Evolutionary conservation across 2,888 invertebrate species (phyloP), one percentile per base, ranked within the genome.

Genomic region (Drosophila formosana): DNA sequence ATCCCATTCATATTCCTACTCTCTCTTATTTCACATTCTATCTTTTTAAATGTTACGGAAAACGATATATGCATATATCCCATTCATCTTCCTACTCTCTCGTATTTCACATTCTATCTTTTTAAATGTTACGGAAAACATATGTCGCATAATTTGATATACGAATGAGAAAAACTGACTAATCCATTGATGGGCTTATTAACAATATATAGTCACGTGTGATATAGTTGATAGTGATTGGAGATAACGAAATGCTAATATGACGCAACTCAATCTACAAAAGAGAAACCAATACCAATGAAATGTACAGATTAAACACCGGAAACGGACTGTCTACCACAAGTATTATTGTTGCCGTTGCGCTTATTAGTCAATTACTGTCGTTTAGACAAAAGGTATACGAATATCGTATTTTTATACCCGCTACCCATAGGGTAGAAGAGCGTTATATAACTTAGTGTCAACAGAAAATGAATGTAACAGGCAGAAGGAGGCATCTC

Each of bases 181-280:
- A 51, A 43, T 52, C 30, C 26, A 7, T 23, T 37, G 45, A 55
- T 30, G 18, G 43, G 28, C 25, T 9, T 47, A 26, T 43, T 13
- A 58, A 34, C 18, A 50, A 26, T n/a, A 53, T 26, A 63, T 37
- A 55, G 71, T 75, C 74, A 74, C 73, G 75, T 75, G 71, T n/a
- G 11, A 37, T 47, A 41, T 25, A 55, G 28, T 9, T 51, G 30
- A 47, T 74, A 74, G 66, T 30, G 72, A 66, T 72, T 76, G 55
- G 30, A 47, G 77, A 75, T 75, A 72, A 60, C 34, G 3, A 26
- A 47, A 3, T 18, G 1, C 2, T 6, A 55, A 58, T 13, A 30
- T 72, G 72, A 75, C 62, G 66, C 55, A 58, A 30, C 1, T 32
- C 11, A 25, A 43, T 32, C 30, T 30, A 13, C 25, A 37, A 25